phyloP scores from a whole-genome alignment of 1,140 invertebrate genomes.

The Aphidius ervi region DNA sequence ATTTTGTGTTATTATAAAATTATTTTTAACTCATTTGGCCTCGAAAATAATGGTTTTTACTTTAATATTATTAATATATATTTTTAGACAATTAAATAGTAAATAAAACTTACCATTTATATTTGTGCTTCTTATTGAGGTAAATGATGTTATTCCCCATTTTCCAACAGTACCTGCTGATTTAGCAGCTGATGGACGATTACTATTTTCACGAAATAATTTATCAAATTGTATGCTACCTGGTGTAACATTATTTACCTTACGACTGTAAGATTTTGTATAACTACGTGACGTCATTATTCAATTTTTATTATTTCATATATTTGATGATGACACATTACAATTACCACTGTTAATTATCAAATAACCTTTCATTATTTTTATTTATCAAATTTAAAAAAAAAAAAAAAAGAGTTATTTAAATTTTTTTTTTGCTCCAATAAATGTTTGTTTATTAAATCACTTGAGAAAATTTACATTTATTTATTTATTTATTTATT shows the following conservation, averaged over 20 bases:
- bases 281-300: conserved; percentile 58
- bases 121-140: conserved; percentile 75
- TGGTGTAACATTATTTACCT: conserved; percentile 51
- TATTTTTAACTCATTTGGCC: no score
- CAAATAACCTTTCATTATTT: conserved; percentile 31
- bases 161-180: conserved; percentile 86
- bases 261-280: conserved; percentile 57
- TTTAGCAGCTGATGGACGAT: conserved; percentile 79
- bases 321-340: conserved; percentile 28
- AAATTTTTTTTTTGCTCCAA: background rate
- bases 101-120: conserved; percentile 57
- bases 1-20: no score
- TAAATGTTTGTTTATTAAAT: no score
- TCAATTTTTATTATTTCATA: conserved; percentile 24
- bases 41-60: no score
- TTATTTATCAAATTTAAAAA: conserved; percentile 4
- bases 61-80: no score
- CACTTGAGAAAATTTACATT: no score
- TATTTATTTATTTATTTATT: no score
- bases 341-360: conserved; percentile 30
- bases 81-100: no score
- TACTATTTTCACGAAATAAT: conserved; percentile 81
- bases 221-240: conserved; percentile 71
- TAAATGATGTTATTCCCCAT: conserved; percentile 92
- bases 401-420: background rate